Base-by-base conservation (phyloP, 2,888 invertebrate genomes). In the Drosophila basisetae region DNA sequence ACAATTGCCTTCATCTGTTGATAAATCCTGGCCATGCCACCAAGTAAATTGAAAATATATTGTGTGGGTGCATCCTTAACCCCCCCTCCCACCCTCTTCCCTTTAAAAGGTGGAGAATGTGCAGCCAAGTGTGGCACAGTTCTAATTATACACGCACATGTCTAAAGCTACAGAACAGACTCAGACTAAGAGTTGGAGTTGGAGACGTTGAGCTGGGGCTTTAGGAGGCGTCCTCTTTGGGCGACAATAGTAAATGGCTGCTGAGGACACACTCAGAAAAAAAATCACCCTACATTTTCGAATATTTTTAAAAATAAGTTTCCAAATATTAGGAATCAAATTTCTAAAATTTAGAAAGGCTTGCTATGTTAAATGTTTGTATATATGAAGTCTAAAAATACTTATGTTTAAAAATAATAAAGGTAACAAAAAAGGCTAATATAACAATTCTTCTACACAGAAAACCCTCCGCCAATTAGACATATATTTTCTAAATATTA, bases 1-100 rank as follows among this genome's bases (percentile, higher is more conserved):
- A 88, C 90, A 86, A 86, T 86, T 86, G 90, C 90, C 85, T 87
- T 86, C 85, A 86, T 86, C 85, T 86, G 90, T 90, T 90, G 90
- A 86, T 86, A 86, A 86, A 86, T 86, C 90, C 85, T 84, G 89
- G 85, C 90, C 88, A 84, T 77, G 81, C 73, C 88, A 90, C 85
- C 85, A 86, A 86, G 85, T 89, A 86, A 86, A 86, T 86, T 86
- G 85, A 86, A 86, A 89, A 86, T 89, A 87, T 86, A 74, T 64
- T 64, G 63, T 71, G 50, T 72, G 76, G 56, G 53, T 47, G 43
- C 52, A 33, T 47, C 47, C 41, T 10, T 2, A n/a, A 41, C 37
- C 5, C 0, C 16, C 16, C 4, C 33, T 4, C 11, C n/a, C 16
- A 0, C 37, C 43, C 11, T 6, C 43, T 11, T 13, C 47, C 13